Evolutionary conservation across 2,888 invertebrate species (phyloP), one percentile per base, ranked within the genome.

Genomic region (Brachyptera risi): DNA sequence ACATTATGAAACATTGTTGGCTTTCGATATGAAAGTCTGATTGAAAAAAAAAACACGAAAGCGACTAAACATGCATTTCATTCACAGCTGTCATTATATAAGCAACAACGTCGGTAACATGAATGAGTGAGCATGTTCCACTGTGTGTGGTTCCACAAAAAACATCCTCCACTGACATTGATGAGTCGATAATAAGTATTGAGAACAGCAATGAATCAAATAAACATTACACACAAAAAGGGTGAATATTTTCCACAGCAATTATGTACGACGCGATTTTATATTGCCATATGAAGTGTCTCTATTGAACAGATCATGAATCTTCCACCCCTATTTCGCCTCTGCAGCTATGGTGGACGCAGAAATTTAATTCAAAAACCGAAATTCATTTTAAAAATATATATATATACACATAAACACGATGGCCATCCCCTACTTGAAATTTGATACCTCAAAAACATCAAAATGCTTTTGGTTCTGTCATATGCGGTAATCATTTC

Each of bases 241-340:
- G 54, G 54, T 37, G 54, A 54, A 54, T 54, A 54, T 54, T 54
- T 54, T 54, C 54, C 54, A n/a, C n/a, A 24, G 23, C 35, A 51
- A 37, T 54, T 54, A 37, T n/a, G n/a, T 54, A 37, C 7, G 2
- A 21, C 54, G 54, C 37, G 15, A 2, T 37, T 37, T 35, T 11
- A 54, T 37, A 2, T 37, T n/a, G 2, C 27, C 35, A 27, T 15
- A 51, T 17, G 17, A 38, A 35, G 17, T 21, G 17, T 35, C 37
- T 3, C 37, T 37, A 35, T 37, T 31, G 35, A 54, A 17, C 54
- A 37, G 21, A 37, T 17, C 35, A 35, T 54, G 37, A 54, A 35
- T 35, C 37, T 21, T 19, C 21, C 15, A 31, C n/a, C n/a, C n/a
- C n/a, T n/a, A n/a, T n/a, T n/a, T n/a, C n/a, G n/a, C n/a, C n/a